Evolutionary conservation across 2,888 invertebrate genomes (phyloP).

Genomic region (Euzophera pinguis): DNA sequence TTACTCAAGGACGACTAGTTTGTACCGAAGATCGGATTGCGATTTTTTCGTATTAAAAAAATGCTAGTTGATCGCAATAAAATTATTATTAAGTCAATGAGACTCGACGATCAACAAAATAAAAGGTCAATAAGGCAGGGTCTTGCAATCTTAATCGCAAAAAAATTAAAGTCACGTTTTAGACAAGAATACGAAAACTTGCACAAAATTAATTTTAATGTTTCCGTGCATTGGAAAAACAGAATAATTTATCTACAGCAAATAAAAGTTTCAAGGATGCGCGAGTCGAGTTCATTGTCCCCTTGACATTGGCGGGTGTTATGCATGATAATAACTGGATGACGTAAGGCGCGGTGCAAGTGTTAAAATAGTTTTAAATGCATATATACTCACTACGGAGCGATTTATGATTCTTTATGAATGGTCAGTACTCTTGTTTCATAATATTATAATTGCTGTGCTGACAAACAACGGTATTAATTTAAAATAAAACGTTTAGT

Average conservation of each 20-base stretch:
- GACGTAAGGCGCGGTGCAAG: constrained; percentile 41
- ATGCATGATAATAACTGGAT: constrained; percentile 44
- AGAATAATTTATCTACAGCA: constrained; percentile 50
- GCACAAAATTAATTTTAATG: constrained; percentile 18
- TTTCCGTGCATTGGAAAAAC: constrained; percentile 34
- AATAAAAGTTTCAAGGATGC: constrained; percentile 67
- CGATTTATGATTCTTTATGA: constrained; percentile 18
- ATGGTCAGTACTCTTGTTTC: constrained; percentile 18
- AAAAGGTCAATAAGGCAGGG: neutral
- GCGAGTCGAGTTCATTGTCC: constrained; percentile 56
- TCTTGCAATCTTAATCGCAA: constrained; percentile 1
- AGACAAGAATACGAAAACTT: constrained; percentile 16
- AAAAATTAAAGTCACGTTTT: neutral
- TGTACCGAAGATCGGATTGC: no score
- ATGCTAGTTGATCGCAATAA: neutral
- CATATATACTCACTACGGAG: constrained; percentile 24
- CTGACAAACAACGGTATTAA: neutral
- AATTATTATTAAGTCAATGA: neutral
- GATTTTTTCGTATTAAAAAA: no score
- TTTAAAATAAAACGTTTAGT: constrained; percentile 8
- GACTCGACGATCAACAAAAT: neutral
- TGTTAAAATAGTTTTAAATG: constrained; percentile 19
- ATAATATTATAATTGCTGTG: constrained; percentile 13
- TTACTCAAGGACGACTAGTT: no score
- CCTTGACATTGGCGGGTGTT: constrained; percentile 62